Evolutionary conservation across 2,797 vertebrate genomes (phyloP), one percentile per base, ranked within the genome.

Genomic region (Acanthurus tractus): DNA sequence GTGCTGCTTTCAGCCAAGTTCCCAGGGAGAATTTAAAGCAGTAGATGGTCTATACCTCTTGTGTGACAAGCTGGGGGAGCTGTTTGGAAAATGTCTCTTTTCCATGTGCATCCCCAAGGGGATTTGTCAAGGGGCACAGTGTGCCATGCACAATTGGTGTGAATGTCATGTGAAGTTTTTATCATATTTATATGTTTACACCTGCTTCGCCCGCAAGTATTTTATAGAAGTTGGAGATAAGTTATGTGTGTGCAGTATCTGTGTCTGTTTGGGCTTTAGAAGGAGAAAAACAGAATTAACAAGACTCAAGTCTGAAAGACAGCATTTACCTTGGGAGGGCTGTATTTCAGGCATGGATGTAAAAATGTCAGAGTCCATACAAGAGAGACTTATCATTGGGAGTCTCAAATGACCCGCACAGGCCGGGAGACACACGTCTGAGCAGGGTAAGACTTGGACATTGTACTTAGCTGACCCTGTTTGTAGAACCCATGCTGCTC

Each of bases 341-440:
- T 81, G 70, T 84, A 87, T 91, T 93, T 93, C 90, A 92, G 46
- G 62, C 70, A 63, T 67, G 82, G 84, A 86, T 90, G 87, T 95
- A 93, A 95, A 95, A 92, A 89, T 76, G 93, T 93, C 93, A 92
- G 83, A 87, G 69, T 75, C 74, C 83, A 87, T 89, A 93, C 81
- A 88, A 86, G 86, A 89, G 80, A 80, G 65, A 90, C 87, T 91
- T 93, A 85, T 92, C 90, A 90, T 49, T 57, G 78, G 12, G 50
- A 66, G 82, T 84, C 89, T 92, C 90, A 42, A 70, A 85, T 82
- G 93, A 70, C 84, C 65, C 25, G 59, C 92, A 88, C 68, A 67
- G 69, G 57, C 64, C 72, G 29, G 34, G 68, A 84, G 70, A 82
- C 77, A 77, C 74, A 79, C 15, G 61, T 81, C 79, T 81, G 68